These are phyloP conservation scores for Cladopsammia gracilis DNA, from an alignment of 64 coral and sea anemone genomes.

Conservation along the genomic window DNA sequence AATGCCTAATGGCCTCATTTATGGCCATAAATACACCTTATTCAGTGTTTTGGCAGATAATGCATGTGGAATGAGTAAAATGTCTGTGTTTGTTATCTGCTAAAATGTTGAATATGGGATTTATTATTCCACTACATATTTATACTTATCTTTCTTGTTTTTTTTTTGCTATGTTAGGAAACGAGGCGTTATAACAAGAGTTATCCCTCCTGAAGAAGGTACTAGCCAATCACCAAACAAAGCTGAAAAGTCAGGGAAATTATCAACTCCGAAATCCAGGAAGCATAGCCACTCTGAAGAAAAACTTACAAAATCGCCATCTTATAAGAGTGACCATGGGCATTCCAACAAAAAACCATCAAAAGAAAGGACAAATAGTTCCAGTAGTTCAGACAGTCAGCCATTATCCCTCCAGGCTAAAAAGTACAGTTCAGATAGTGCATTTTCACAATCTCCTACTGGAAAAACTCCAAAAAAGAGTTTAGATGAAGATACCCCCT, in stretches of 20 bases:
- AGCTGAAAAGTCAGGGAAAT: constrained; percentile 29
- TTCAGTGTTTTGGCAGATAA: too few relatives aligned
- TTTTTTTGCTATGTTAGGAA: constrained; percentile 66
- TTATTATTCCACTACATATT: too few relatives aligned
- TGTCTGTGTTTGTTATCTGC: too few relatives aligned
- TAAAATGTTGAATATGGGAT: too few relatives aligned
- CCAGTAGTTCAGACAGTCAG: constrained; percentile 45
- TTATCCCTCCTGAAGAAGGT: constrained; percentile 76
- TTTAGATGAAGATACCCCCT: constrained; percentile 46
- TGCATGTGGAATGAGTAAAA: too few relatives aligned
- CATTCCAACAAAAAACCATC: not conserved
- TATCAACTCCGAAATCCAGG: constrained; percentile 57
- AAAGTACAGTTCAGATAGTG: not conserved
- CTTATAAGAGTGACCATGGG: not conserved
- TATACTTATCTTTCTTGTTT: too few relatives aligned
- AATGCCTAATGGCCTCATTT: too few relatives aligned
- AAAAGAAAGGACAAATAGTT: constrained; percentile 31
- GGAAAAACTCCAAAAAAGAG: constrained; percentile 40
- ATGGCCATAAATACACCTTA: too few relatives aligned
- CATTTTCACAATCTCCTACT: constrained; percentile 16
- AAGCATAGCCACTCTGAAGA: constrained; percentile 27
- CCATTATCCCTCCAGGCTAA: constrained; percentile 26
- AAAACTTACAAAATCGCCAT: not conserved
- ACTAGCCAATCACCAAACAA: constrained; percentile 9
- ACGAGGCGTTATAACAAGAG: constrained; percentile 73